These are phyloP conservation scores for Aphelinus atriplicis DNA, from an alignment of 1,140 invertebrate species.

Conservation along the genomic window DNA sequence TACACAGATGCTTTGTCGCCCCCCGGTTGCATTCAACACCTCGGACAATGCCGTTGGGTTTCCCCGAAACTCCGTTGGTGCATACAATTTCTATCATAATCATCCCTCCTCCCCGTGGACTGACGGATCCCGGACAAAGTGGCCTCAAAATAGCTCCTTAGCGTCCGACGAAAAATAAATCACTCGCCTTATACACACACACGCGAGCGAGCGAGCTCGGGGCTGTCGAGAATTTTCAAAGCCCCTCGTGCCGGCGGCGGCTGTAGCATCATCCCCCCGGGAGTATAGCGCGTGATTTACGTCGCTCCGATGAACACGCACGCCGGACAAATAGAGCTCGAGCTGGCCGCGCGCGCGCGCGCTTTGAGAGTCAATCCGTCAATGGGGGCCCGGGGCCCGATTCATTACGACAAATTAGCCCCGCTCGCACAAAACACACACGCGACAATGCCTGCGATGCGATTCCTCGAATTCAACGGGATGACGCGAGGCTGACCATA, in stretches of 20 bases:
- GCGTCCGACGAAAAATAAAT: background rate
- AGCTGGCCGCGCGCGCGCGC: background rate
- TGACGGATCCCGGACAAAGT: no score
- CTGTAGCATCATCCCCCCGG: background rate
- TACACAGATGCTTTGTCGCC: no score
- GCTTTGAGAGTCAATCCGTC: conserved; percentile 33
- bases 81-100: no score
- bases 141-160: no score
- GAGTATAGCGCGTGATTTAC: conserved; percentile 23
- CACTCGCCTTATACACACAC: background rate
- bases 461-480: conserved; percentile 18
- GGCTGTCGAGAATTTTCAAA: background rate
- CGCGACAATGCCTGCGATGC: background rate
- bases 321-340: background rate
- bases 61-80: no score
- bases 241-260: background rate
- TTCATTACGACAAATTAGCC: conserved; percentile 38
- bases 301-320: conserved; percentile 18
- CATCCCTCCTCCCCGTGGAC: no score
- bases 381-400: conserved; percentile 14
- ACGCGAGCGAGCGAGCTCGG: no score
- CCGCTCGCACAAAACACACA: background rate
- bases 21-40: no score
- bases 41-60: no score
- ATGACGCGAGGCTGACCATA: no score